These are phyloP conservation scores for Cephalopterus ornatus DNA, from an alignment of 2,113 vertebrate genomes.

Conservation along the genomic window DNA sequence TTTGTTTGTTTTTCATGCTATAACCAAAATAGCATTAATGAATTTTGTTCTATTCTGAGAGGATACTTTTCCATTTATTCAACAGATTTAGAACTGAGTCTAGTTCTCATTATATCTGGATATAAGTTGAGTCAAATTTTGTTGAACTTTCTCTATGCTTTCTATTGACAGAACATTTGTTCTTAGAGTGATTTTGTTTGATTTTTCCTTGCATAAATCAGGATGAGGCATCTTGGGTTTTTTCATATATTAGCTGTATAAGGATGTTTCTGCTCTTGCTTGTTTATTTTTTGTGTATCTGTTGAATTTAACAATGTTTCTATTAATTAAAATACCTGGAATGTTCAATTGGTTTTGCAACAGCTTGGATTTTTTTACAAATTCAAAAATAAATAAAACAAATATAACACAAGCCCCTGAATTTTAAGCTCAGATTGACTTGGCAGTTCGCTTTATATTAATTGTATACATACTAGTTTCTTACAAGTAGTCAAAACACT, in stretches of 20 bases:
- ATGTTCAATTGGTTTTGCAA: neutral
- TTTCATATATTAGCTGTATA: neutral
- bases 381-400: neutral
- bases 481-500: slow-evolving; percentile 39
- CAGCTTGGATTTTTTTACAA: neutral
- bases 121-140: slow-evolving; percentile 20
- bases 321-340: slow-evolving; percentile 12
- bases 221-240: neutral
- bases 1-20: slow-evolving; percentile 19
- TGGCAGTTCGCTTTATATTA: slow-evolving; percentile 30
- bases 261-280: neutral
- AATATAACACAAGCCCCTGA: neutral
- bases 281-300: neutral
- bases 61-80: slow-evolving; percentile 21
- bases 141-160: slow-evolving; percentile 21
- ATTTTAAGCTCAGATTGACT: slow-evolving; percentile 14
- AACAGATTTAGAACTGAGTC: neutral
- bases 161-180: neutral
- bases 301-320: neutral
- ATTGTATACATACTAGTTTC: slow-evolving; percentile 23
- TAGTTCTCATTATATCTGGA: slow-evolving; percentile 18
- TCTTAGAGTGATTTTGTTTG: neutral
- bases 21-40: slow-evolving; percentile 34
- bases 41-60: slow-evolving; percentile 33
- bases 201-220: neutral